Percentiles rank a stretch among this genome's conserved stretches.
phyloP scores from a whole-genome alignment of 2,113 vertebrate species.

The Neodon shergylaensis region DNA sequence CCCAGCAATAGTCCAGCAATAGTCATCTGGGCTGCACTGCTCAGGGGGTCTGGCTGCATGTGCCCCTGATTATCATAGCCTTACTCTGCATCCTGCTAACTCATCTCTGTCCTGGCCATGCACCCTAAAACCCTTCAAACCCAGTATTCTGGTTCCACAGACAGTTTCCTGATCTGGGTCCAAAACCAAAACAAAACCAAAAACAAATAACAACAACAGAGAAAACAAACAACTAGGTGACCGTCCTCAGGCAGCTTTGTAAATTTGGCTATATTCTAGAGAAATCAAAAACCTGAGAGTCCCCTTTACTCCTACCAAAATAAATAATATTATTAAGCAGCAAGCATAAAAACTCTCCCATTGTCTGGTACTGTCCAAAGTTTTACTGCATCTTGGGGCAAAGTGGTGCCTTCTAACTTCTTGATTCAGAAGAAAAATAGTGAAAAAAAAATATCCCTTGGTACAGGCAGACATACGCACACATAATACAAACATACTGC shows the following conservation, averaged over 20 bases:
- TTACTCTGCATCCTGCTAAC: background rate
- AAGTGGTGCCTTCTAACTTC: background rate
- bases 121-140: background rate
- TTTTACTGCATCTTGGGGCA: background rate
- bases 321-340: background rate
- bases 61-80: background rate
- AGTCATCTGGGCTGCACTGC: background rate
- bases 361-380: constrained; percentile 7
- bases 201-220: background rate
- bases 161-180: background rate
- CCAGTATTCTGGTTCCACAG: background rate
- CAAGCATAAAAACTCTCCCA: background rate
- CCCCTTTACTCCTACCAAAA: background rate
- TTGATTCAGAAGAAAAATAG: constrained; percentile 8
- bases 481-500: background rate
- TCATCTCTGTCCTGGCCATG: background rate
- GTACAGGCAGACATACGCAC: no score
- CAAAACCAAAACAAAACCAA: background rate
- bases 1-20: background rate
- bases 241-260: background rate
- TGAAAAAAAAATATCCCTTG: background rate
- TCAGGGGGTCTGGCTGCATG: rapidly evolving
- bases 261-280: background rate
- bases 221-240: background rate
- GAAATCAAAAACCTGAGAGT: background rate